phyloP scores from a whole-genome alignment of 1,140 invertebrate genomes.

The Sitobion miscanthi region DNA sequence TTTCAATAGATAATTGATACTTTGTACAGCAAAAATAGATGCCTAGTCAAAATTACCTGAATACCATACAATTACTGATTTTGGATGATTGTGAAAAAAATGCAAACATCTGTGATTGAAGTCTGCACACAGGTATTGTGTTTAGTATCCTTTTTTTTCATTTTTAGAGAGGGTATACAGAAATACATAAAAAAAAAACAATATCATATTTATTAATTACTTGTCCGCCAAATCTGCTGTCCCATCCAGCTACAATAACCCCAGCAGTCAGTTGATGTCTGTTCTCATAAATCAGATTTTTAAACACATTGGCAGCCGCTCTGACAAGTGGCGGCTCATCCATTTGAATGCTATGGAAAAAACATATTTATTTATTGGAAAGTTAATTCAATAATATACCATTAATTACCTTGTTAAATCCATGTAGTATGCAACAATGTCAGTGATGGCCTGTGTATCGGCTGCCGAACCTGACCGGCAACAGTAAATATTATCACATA shows the following conservation, averaged over 20 bases:
- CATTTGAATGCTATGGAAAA: constrained; percentile 76
- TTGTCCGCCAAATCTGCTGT: constrained; percentile 84
- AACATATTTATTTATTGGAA: not conserved
- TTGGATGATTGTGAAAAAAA: too few species aligned
- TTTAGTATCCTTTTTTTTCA: not conserved
- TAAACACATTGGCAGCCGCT: constrained; percentile 89
- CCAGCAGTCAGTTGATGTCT: constrained; percentile 90
- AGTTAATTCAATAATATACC: not conserved
- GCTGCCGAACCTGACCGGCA: constrained; percentile 96
- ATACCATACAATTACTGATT: too few species aligned
- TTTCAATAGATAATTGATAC: too few species aligned
- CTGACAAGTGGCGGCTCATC: constrained; percentile 84
- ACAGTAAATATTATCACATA: constrained; percentile 95
- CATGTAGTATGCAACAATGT: constrained; percentile 92
- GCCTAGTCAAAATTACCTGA: too few species aligned
- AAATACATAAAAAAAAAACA: not conserved
- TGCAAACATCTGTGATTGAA: too few species aligned
- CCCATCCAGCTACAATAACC: constrained; percentile 94
- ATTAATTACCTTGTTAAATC: constrained; percentile 75
- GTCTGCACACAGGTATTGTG: not conserved
- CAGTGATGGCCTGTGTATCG: constrained; percentile 97
- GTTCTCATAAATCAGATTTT: constrained; percentile 95
- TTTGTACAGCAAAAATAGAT: too few species aligned
- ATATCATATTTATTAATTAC: constrained; percentile 62
- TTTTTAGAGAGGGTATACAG: not conserved